These are phyloP conservation scores for Pseudonaja textilis DNA, from an alignment of 2,113 vertebrate species.

Conservation along the genomic window DNA sequence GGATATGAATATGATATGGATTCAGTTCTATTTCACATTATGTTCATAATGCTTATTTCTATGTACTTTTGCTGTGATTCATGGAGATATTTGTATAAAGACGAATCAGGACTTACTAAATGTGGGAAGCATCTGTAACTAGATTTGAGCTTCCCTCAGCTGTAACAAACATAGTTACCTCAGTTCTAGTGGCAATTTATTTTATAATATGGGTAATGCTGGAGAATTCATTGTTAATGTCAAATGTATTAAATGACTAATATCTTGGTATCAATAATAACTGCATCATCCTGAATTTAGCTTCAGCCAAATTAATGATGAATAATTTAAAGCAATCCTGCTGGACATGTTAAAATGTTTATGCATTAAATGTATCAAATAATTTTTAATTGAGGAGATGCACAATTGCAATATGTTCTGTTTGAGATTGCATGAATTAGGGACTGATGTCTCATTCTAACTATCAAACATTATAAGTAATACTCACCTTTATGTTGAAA, in stretches of 20 bases:
- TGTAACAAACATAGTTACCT: not conserved
- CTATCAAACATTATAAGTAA: not conserved
- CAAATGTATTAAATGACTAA: not conserved
- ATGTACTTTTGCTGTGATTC: not conserved
- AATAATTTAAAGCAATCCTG: not conserved
- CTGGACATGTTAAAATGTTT: not conserved
- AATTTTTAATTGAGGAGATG: not conserved
- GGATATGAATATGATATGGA: not conserved
- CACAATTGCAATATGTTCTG: not conserved
- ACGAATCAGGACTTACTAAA: not conserved
- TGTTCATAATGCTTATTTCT: not conserved
- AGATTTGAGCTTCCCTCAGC: not conserved
- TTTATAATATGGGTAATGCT: not conserved
- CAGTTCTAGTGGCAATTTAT: not conserved
- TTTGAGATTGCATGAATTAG: not conserved
- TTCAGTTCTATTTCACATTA: not conserved
- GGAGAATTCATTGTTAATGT: not conserved
- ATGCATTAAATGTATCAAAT: not conserved
- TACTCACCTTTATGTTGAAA: not conserved
- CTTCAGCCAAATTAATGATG: not conserved
- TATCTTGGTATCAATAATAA: not conserved
- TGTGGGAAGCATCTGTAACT: not conserved
- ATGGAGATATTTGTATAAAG: not conserved
- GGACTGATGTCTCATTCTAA: not conserved
- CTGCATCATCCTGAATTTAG: not conserved